phyloP scores from a whole-genome alignment of 2,797 vertebrate genomes.

The Pipistrellus nathusii region DNA sequence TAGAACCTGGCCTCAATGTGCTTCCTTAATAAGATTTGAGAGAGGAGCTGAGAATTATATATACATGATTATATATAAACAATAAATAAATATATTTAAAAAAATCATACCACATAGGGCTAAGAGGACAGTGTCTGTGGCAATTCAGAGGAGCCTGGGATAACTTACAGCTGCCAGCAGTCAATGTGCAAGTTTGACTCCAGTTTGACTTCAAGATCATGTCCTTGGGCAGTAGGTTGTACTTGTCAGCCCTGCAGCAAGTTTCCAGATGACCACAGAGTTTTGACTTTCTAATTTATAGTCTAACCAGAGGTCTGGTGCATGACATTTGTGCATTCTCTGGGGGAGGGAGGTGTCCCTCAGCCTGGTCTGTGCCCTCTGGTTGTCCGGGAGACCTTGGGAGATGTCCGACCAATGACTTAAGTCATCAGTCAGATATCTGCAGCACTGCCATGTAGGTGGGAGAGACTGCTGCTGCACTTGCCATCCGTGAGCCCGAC shows the following conservation, averaged over 20 bases:
- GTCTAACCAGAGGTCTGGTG: neutral
- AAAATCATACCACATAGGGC: neutral
- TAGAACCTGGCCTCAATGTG: neutral
- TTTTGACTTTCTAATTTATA: neutral
- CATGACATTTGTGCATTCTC: too few relatives aligned
- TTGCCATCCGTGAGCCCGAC: too few relatives aligned
- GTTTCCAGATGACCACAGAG: neutral
- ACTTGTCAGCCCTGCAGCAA: neutral
- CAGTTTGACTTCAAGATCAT: neutral
- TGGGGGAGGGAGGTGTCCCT: too few relatives aligned
- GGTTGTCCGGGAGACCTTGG: too few relatives aligned
- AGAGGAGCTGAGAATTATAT: neutral
- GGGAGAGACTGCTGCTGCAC: too few relatives aligned
- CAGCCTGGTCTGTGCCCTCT: too few relatives aligned
- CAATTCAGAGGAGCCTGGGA: neutral
- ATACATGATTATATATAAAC: neutral
- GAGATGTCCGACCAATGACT: too few relatives aligned
- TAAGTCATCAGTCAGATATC: too few relatives aligned
- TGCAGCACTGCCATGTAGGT: too few relatives aligned
- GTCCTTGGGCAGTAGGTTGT: neutral
- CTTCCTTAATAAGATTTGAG: neutral
- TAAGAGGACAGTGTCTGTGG: neutral
- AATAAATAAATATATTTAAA: neutral
- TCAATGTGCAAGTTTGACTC: neutral
- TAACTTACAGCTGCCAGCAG: neutral